phyloP scores from a whole-genome alignment of 1,140 invertebrate species.

The Euura lappo region DNA sequence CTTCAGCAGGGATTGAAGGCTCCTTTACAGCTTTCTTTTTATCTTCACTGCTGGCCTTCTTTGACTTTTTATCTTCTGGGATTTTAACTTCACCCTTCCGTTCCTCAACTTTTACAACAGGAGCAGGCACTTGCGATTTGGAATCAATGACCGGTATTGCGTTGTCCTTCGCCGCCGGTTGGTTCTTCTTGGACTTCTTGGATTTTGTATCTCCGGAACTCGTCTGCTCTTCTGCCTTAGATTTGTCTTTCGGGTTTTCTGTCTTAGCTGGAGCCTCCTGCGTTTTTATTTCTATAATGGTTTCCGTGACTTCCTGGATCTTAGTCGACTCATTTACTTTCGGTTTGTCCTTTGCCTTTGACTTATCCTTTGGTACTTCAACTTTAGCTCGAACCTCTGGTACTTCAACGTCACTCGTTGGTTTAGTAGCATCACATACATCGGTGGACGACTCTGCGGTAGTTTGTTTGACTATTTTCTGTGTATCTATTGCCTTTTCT shows the following conservation, averaged over 20 bases:
- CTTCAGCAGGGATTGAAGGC: not conserved
- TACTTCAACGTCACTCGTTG: not conserved
- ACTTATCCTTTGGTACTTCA: not conserved
- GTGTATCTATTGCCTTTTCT: not conserved
- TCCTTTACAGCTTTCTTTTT: conserved; percentile 16
- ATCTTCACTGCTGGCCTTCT: conserved; percentile 12
- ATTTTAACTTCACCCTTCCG: conserved; percentile 47
- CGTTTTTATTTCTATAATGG: not conserved
- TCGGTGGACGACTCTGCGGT: not conserved
- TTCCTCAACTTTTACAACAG: conserved; percentile 28
- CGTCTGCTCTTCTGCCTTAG: conserved; percentile 16
- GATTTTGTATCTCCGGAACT: conserved; percentile 11
- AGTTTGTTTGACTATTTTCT: not conserved
- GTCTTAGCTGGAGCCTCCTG: not conserved
- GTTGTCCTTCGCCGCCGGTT: conserved; percentile 8
- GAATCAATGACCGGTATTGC: not conserved
- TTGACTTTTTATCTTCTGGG: conserved; percentile 9
- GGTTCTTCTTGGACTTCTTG: conserved; percentile 15
- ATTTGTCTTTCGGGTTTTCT: conserved; percentile 11
- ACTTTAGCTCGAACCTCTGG: not conserved
- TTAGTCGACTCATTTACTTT: conserved; percentile 16
- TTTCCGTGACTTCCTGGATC: not conserved
- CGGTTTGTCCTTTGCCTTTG: not conserved
- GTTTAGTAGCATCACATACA: not conserved
- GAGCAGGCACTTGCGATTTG: not conserved